Base-by-base conservation (phyloP, 2,888 invertebrate species). In the Pemphredon lugubris region DNA sequence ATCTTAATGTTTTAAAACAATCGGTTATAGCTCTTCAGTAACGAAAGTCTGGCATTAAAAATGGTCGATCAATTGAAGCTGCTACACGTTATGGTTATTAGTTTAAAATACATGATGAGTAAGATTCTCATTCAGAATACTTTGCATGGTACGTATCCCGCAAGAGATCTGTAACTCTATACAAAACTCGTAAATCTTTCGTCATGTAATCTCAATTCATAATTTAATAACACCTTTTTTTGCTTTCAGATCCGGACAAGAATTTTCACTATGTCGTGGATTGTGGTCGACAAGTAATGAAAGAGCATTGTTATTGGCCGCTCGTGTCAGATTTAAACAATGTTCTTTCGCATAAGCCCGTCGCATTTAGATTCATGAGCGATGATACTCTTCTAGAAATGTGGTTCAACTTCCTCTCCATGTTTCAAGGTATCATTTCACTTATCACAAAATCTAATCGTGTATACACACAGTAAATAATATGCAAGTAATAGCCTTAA, bases 261-360 rank as follows among this genome's bases (percentile, higher is more conserved):
- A 97, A 97, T 89, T 94, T 94, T 84, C 98, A 98, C 90, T 94
- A 93, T 84, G 97, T 98, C 18, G 98, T 98, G 50, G 97, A 98
- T 89, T 98, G 98, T 88, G 95, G 95, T 11, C 93, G 95, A 76
- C 93, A 95, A 67, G 96, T 98, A 18, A 98, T 99, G 97, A 97
- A 97, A 91, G 97, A 98, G 87, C 98, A 99, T 89, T 98, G 98
- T 90, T 98, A 98, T 90, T 99, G 98, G 98, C 98, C 98, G 0
- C 92, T 98, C 5, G 97, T 98, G 32, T 98, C 97, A 0, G 98
- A 99, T 91, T 93, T 99, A 81, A 98, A 98, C 88, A 99, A 98
- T 90, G 96, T 99, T 54, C 92, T 99, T 13, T 97, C 97, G 0
- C 98, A 99, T 88, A 93, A 94, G 85, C 96, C 96, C 13, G 97